Evolutionary conservation across 1,140 invertebrate species (phyloP), one percentile per base, ranked within the genome.

Genomic region (Lutraria rhynchaena): DNA sequence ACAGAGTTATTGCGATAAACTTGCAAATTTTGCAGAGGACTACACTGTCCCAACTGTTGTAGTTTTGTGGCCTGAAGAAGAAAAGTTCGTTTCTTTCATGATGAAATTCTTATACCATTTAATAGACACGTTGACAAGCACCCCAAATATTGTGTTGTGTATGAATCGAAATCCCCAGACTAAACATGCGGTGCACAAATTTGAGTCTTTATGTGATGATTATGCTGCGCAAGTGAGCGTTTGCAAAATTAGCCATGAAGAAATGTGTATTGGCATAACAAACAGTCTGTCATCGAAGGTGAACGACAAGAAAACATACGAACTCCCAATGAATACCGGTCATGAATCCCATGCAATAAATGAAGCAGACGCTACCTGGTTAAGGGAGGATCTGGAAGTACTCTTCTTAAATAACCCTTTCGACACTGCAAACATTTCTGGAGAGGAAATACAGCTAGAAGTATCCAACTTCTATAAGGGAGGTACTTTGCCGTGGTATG

Each of bases 351-450:
- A 31, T 15, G 35, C 27, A 1, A 78, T 88, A 27, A 60, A 61
- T 5, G 71, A 83, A 24, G 70, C 82, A 41, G 78, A 86, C 4
- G 84, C 80, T 51, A 70, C 63, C 19, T 85, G 83, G 86, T 31
- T 88, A 15, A 78, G 44, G 29, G 86, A 88, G 67, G 83, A 87
- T 49, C 46, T 87, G 46, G 76, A 87, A 24, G 82, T 88, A 1
- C 55, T 88, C n/a, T 88, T 81, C 51, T 35, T 82, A 15, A n/a
- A 73, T 17, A 84, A 76, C 63, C 67, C 78, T 19, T 82, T 69
- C 13, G 80, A 81, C 49, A 51, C 24, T 13, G 31, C 27, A 13
- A 11, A 53, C 37, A 15, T 33, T 33, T 81, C 83, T 44, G 67
- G 55, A 22, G 53, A 83, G 9, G 71, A 55, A 31, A 57, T 88